Evolutionary conservation across 2,888 invertebrate species (phyloP), one percentile per base, ranked within the genome.

Genomic region (Alloplasta piceator): DNA sequence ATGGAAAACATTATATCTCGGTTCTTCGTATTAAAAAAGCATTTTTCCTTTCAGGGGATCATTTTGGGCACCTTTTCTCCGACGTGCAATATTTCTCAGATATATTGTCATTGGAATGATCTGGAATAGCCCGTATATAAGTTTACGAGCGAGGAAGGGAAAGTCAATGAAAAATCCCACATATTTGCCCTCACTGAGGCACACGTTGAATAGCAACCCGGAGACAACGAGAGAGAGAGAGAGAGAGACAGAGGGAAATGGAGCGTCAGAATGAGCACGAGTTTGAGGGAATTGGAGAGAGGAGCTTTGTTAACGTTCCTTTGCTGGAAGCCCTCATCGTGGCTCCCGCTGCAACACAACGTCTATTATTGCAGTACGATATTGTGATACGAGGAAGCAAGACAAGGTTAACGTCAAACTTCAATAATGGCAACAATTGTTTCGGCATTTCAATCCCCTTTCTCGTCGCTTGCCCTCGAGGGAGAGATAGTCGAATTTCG

Each of bases 351-450:
- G 52, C 36, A 26, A 12, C 46, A 67, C n/a, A 80, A 7, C 36
- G 63, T 39, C 26, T 26, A 72, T 10, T 38, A 38, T 55, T 43
- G 1, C 5, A 5, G 10, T 12, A 26, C 26, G 26, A 26, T 26
- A 66, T 61, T 39, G 9, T 58, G 43, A 16, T 63, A 48, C 9
- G 7, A 16, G 36, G 55, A 60, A 64, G 68, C 64, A 52, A 46
- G 70, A 41, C 50, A 66, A 73, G 56, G 71, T 75, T 72, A 56
- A 72, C 46, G 73, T 56, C n/a, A 6, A 43, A 39, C 63, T 60
- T 80, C 26, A 72, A 80, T 72, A 67, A 75, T 78, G 16, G 58
- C 26, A 78, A 73, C 73, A 75, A 81, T 78, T 66, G 83, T 73
- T 68, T 26, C 26, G 3, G 1, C 26, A 26, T 26, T 26, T 26